Base-by-base conservation (phyloP, 2,113 vertebrate genomes). In the Hyaena hyaena region DNA sequence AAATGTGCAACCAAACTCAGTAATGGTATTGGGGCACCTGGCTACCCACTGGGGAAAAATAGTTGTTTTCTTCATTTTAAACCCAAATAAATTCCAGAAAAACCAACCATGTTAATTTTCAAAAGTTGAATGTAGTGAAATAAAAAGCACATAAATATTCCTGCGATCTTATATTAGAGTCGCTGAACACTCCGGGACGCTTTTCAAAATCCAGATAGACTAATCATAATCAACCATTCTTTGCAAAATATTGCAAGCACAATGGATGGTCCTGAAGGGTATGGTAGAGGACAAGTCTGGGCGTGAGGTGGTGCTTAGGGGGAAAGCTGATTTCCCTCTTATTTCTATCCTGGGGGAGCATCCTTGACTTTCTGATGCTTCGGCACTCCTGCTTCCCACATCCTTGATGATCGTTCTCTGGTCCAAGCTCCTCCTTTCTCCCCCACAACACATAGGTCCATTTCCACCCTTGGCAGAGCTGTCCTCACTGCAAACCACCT, bases 21-120 rank as follows among this genome's bases (percentile, higher is more conserved):
- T 48, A 55, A 79, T 55, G 35, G 35, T 87, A 7, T 73, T 48
- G 31, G 23, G 16, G 26, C 43, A 87, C 74, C 55, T 58, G 16
- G 55, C 2, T 26, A 14, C 8, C 31, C 23, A 73, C 4, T 87
- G 33, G 65, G 33, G 45, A 81, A 63, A 31, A 87, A 45, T 5
- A 79, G 7, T 17, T 93, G 5, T 33, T 12, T 50, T 43, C 53
- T 87, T 87, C 88, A 73, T 24, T 89, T 69, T 83, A 79, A 93
- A 48, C 35, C 35, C 31, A 88, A 93, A 91, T 63, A 87, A 82
- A 80, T 89, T 81, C 43, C 69, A 84, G 45, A 26, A 93, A 84
- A 76, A 50, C 66, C 17, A 85, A 93, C 80, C 63, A 12, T n/a
- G 21, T 66, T 84, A 26, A 58, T n/a, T 55, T 68, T 23, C 74